A percentile compares a stretch with the other conserved stretches of the same genome.
These are phyloP conservation scores for Drosophila cardini DNA, from an alignment of 1,140 invertebrate species.

Conservation along the genomic window DNA sequence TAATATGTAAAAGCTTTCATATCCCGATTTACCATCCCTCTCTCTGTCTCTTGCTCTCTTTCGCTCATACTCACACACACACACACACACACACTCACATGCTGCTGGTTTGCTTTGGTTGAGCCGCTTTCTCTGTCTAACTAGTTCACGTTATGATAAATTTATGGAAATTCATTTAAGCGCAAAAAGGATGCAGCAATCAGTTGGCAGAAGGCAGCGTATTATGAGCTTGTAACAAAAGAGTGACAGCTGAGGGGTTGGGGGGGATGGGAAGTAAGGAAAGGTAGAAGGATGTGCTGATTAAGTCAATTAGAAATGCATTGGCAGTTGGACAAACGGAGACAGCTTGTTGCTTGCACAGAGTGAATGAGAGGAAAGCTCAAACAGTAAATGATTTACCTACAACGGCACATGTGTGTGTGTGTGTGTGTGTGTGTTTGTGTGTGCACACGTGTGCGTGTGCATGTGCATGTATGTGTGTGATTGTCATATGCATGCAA, in stretches of 20 bases:
- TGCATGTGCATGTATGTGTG: background rate
- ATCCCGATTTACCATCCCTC: conserved; percentile 1
- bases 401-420: background rate
- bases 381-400: conserved; percentile 1
- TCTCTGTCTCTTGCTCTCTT: background rate
- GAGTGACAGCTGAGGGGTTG: background rate
- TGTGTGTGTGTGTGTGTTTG: conserved; percentile 8
- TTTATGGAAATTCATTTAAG: conserved; percentile 50
- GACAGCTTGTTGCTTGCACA: conserved; percentile 35
- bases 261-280: no score
- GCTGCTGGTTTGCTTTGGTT: background rate
- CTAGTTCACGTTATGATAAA: conserved; percentile 25
- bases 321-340: conserved; percentile 40
- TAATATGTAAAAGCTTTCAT: conserved; percentile 12
- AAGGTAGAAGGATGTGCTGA: conserved; percentile 7
- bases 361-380: conserved; percentile 1
- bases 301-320: conserved; percentile 54
- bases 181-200: conserved; percentile 47
- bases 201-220: conserved; percentile 24
- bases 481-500: background rate
- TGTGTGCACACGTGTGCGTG: background rate
- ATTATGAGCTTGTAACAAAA: conserved; percentile 37
- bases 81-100: background rate
- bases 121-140: conserved; percentile 1
- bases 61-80: background rate